Base-by-base conservation (phyloP, 2,888 invertebrate species). In the Priocnemis perturbator region DNA sequence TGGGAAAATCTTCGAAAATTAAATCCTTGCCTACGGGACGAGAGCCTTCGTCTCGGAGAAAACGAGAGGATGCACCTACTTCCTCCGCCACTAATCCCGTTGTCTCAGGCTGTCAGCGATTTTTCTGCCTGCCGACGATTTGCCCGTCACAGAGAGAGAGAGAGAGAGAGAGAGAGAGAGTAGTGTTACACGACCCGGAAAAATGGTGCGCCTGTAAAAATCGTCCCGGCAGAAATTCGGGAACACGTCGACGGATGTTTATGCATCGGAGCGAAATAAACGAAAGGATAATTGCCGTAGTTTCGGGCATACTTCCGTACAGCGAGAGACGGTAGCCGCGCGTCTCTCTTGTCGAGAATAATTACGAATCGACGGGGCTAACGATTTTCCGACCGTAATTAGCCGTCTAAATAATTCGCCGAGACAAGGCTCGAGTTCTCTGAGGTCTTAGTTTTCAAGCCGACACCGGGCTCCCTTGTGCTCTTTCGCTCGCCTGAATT, bases 1-100 rank as follows among this genome's bases (percentile, higher is more conserved):
- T 84, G 82, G 82, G 82, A 82, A 83, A 76, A 78, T 75, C 72
- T 68, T 70, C 47, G 74, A 77, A 83, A 86, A 85, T 86, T 81
- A 80, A 85, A 85, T 85, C 82, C 79, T 83, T 37, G 37, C 37
- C 37, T 11, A 37, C 37, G 37, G 37, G 7, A 11, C 11, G 37
- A 37, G 14, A 5, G 37, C 14, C 37, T 11, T 7, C 37, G 4
- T 37, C 37, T 7, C 26, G 26, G 7, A 11, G 37, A 37, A 37
- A 37, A 37, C 37, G 55, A 48, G 48, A 20, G 53, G 60, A 57
- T 59, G 64, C 56, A 64, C 65, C 67, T 26, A 45, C 60, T 56
- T 15, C 64, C 53, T 44, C 70, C 9, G 56, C 58, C 44, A 69
- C 82, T 84, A 84, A 85, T 84, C 82, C 79, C 69, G 75, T 85